phyloP scores from a whole-genome alignment of 2,797 vertebrate genomes.

The Sebastes dallii region DNA sequence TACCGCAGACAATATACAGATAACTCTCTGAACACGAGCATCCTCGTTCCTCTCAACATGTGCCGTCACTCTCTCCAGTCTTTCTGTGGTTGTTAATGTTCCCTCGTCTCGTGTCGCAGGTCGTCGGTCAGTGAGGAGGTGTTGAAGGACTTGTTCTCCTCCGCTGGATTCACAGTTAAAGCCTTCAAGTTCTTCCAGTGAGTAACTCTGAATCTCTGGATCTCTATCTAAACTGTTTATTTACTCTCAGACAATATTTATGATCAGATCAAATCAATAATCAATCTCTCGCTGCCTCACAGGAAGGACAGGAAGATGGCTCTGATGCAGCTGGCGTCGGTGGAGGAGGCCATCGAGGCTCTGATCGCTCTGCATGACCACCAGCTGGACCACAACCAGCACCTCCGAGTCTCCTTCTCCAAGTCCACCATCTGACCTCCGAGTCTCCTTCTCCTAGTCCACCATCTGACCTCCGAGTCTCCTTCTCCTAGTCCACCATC shows the following conservation, averaged over 20 bases:
- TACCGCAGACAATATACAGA: no score
- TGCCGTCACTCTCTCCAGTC: no score
- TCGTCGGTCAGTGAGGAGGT: conserved; percentile 85
- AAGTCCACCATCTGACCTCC: conserved; percentile 87
- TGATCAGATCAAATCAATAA: background rate
- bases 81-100: no score
- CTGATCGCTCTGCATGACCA: conserved; percentile 91
- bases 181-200: conserved; percentile 94
- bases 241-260: background rate
- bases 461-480: conserved; percentile 70
- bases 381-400: conserved; percentile 90
- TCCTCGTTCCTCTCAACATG: no score
- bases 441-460: conserved; percentile 91
- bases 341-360: conserved; percentile 92
- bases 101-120: conserved; percentile 50
- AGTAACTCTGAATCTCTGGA: conserved; percentile 52
- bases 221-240: no score
- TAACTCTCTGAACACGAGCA: no score
- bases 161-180: conserved; percentile 87
- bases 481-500: background rate
- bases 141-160: conserved; percentile 88
- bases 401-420: conserved; percentile 92
- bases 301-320: conserved; percentile 94
- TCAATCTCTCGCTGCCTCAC: background rate
- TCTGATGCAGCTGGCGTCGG: conserved; percentile 89